Base-by-base conservation (phyloP, 2,888 invertebrate species). In the Tanaodytes sp. region DNA sequence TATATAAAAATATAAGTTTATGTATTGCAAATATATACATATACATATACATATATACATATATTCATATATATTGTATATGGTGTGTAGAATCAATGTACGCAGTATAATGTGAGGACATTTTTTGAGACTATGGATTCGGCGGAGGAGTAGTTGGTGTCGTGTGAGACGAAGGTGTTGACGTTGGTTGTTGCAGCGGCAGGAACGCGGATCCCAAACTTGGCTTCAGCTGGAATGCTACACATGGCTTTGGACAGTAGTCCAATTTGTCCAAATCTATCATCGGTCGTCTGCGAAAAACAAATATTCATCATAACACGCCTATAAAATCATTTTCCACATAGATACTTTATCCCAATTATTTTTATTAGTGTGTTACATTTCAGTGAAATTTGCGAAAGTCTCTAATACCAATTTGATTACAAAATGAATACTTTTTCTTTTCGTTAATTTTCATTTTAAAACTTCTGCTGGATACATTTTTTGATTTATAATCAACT, bases 161-260 rank as follows among this genome's bases (percentile, higher is more conserved):
- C 71, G 81, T 79, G 74, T 81, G 83, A 58, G 82, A 80, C 68
- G 84, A 80, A 55, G 82, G 77, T 74, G 83, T 81, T 75, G 81
- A 83, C 66, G 84, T 80, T 71, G 79, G 78, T 74, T 87, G 87
- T 78, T 87, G 90, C 77, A 92, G 87, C 78, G 92, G 91, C 85
- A 92, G 91, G 88, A 94, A 94, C 78, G 93, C 93, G 48, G 93
- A 93, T 76, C 92, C 91, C 74, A 90, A 88, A 80, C 93, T 93
- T 62, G 93, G 93, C 79, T 91, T 90, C 85, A 93, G 88, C 80
- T 92, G 91, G 87, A 93, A 93, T 74, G 90, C 90, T 79, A 89
- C 88, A 73, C 90, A 88, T 52, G 92, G 92, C 85, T 91, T 91
- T 77, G 87, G 85, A 78, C 85, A 85, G 78, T 85, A 86, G 73